These are phyloP conservation scores for Todus mexicanus DNA, from an alignment of 2,797 vertebrate genomes.

Conservation along the genomic window DNA sequence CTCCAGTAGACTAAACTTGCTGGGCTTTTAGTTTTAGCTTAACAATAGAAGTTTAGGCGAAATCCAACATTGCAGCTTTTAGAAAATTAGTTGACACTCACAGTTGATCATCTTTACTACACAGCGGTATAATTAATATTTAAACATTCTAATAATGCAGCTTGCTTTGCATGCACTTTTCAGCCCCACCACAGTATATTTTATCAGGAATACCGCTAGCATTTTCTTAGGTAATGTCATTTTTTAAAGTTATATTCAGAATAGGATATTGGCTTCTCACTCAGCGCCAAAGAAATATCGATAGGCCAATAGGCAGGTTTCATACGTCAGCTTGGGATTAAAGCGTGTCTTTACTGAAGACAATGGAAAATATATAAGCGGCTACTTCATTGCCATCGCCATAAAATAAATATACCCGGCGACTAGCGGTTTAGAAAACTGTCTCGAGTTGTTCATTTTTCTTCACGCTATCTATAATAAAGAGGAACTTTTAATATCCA, in stretches of 20 bases:
- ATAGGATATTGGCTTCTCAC: constrained; percentile 52
- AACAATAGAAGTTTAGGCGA: constrained; percentile 79
- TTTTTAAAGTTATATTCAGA: constrained; percentile 73
- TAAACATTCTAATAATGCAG: constrained; percentile 99
- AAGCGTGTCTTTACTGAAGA: constrained; percentile 55
- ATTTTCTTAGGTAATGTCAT: constrained; percentile 70
- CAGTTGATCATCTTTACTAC: constrained; percentile 99
- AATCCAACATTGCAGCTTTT: constrained; percentile 80
- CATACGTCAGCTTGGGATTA: constrained; percentile 51
- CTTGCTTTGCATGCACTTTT: constrained; percentile 97
- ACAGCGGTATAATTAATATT: constrained; percentile 99
- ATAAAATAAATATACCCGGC: constrained; percentile 49
- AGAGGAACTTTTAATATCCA: constrained; percentile 42
- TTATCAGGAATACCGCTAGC: constrained; percentile 82
- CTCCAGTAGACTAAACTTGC: constrained; percentile 80
- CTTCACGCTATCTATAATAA: constrained; percentile 1
- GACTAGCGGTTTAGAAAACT: constrained; percentile 25
- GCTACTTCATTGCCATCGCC: constrained; percentile 43
- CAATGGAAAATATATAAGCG: constrained; percentile 52
- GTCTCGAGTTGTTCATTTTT: constrained; percentile 9
- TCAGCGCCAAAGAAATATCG: constrained; percentile 54
- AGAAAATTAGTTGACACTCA: constrained; percentile 89
- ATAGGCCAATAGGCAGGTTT: constrained; percentile 56
- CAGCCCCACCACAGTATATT: constrained; percentile 95
- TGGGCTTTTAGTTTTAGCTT: constrained; percentile 80